Base-by-base conservation (phyloP, 2,888 invertebrate species). In the Deilephila porcellus region DNA sequence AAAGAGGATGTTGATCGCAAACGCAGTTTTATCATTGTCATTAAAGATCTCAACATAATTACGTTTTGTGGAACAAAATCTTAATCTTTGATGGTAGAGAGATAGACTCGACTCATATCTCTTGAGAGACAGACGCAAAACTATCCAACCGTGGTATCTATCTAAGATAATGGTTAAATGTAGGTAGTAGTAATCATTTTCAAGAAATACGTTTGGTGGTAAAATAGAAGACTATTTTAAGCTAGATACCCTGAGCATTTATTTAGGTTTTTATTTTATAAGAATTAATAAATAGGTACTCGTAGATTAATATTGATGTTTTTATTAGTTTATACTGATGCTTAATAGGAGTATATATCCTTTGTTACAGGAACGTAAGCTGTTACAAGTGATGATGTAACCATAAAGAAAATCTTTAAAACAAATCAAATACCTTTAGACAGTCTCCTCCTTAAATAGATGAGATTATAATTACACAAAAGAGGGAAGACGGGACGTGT, bases 61-160 rank as follows among this genome's bases (percentile, higher is more conserved):
- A 25, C 14, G 25, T 45, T 67, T 67, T 45, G n/a, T 45, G 20
- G 20, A 52, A 25, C 34, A 45, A 20, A 20, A 64, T 64, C 45
- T 67, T 45, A 67, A 25, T 67, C 52, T 67, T 67, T 17, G 45
- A 67, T 67, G 25, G 20, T 34, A 67, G 45, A 52, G 25, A 25
- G 52, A 67, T 67, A 52, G 17, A 11, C 17, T n/a, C 11, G 37
- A 64, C 37, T 67, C 25, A 67, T 20, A 45, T 52, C 5, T 67
- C 52, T 45, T 25, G 67, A 45, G 67, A 67, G 25, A 67, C 45
- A 45, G 52, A 67, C 11, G 25, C 45, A 45, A 67, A 67, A 67
- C 52, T 64, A 67, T 52, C 25, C 67, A 14, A 52, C 20, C 20
- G 17, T 52, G 20, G 25, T 25, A 25, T 52, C 52, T 20, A 2